Evolutionary conservation across 1,140 invertebrate genomes (phyloP), one percentile per base, ranked within the genome.

Genomic region (Hydropsyche tenuis): DNA sequence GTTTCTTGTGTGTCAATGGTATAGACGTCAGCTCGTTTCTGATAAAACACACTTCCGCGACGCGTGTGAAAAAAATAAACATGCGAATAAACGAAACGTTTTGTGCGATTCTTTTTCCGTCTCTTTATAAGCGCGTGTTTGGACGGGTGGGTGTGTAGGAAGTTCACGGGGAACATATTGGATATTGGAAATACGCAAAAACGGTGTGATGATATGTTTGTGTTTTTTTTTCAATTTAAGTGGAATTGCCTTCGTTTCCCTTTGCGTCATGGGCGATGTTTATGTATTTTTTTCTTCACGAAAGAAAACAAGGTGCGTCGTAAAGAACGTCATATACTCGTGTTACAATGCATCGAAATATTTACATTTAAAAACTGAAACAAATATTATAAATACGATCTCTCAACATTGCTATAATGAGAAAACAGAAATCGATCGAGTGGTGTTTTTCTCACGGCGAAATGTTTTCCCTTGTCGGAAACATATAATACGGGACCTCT

Each of bases 241-340:
- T 68, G 22, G 45, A 46, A 68, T 68, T 68, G 65, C 23, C 45
- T 68, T 68, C 65, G 65, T 68, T 68, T 48, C 43, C 65, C 45
- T 51, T 51, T 27, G 65, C 65, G 45, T 68, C 65, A 22, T 3
- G 22, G 43, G 65, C 37, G 65, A 43, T 68, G 65, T 68, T 68
- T 68, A 25, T 68, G 27, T 53, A 7, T 12, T 60, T 25, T 60
- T 60, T 60, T 60, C 12, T 60, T 1, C 56, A 23, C n/a, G 22
- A 12, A 20, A 60, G 23, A 48, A 48, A 48, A 48, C 45, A 48
- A 48, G 14, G 16, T 37, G 30, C 9, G 30, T n/a, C n/a, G n/a
- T n/a, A n/a, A n/a, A n/a, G n/a, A n/a, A n/a, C n/a, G n/a, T n/a
- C n/a, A n/a, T n/a, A n/a, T n/a, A n/a, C n/a, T n/a, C n/a, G n/a